Evolutionary conservation across 2,797 vertebrate species (phyloP), one percentile per base, ranked within the genome.

Genomic region (Rhinatrema bivittatum): DNA sequence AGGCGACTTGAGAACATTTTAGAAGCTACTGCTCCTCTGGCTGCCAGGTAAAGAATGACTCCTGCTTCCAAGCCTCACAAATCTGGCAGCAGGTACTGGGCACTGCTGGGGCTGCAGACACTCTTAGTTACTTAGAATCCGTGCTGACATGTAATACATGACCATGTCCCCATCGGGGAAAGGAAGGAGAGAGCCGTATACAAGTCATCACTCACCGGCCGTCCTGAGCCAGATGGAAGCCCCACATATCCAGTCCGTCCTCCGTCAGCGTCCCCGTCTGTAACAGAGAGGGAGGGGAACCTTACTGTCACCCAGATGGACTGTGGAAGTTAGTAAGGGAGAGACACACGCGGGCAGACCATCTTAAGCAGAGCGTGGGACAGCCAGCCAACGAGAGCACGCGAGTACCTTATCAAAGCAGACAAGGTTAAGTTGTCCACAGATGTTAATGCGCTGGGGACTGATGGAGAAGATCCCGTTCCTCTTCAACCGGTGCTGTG

Each of bases 251-350:
- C 3, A 63, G 43, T 5, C 60, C 60, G 3, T 63, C 60, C 20
- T 59, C 55, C 1, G 60, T 63, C 52, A 63, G 28, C 9, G 60
- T 63, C 7, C 60, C 60, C 2, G 60, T 63, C 60, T 63, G 47
- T 9, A 12, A 19, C 6, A 22, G 4, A 22, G 4, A 8, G 5
- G n/a, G n/a, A n/a, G n/a, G n/a, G n/a, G n/a, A n/a, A n/a, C n/a
- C n/a, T n/a, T n/a, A n/a, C 17, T 4, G 17, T 5, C 16, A n/a
- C 17, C 17, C 4, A 17, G 16, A 16, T 16, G 17, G 17, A 17
- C 16, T 17, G 17, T 17, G 17, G 17, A 17, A 17, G 17, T 4
- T 17, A 17, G 16, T 17, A 17, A 17, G 17, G 17, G 16, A 4
- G n/a, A n/a, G n/a, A n/a, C n/a, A n/a, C n/a, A n/a, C n/a, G n/a